Evolutionary conservation across 2,888 invertebrate species (phyloP).

Genomic region (Phorcus lineatus): DNA sequence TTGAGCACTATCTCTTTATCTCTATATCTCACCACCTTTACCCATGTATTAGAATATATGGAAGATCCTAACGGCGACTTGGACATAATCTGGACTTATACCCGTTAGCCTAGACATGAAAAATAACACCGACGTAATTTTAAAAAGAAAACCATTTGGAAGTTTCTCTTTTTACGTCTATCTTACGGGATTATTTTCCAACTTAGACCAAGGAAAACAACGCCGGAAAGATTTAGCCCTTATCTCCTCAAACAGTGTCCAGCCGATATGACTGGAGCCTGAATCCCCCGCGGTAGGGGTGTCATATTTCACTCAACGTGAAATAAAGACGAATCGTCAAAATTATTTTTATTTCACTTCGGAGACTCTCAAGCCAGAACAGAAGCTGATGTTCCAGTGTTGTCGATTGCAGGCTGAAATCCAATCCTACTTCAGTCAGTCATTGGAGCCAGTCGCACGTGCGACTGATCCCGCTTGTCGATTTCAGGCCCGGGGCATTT

Average conservation of each 20-base stretch:
- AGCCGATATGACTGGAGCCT: not conserved
- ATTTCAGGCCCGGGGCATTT: not conserved
- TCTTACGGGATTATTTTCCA: not conserved
- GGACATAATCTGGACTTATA: no score
- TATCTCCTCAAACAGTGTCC: not conserved
- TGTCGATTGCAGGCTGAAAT: slow-evolving; percentile 6
- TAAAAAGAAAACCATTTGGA: not conserved
- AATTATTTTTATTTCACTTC: slow-evolving; percentile 3
- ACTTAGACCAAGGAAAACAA: not conserved
- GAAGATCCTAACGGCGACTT: no score
- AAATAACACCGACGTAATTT: not conserved
- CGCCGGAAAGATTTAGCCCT: not conserved
- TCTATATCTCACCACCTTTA: no score
- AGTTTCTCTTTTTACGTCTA: not conserved
- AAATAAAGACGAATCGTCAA: not conserved
- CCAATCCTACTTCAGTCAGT: not conserved
- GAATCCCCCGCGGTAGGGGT: not conserved
- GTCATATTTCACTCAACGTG: not conserved
- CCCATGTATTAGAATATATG: no score
- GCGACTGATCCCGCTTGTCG: slow-evolving; percentile 6
- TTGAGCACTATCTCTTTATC: no score
- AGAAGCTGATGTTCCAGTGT: not conserved
- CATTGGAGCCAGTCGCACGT: not conserved
- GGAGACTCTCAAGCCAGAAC: not conserved
- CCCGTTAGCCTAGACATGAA: not conserved